Base-by-base conservation (phyloP, 2,113 vertebrate species). In the Puffinus mauretanicus region DNA sequence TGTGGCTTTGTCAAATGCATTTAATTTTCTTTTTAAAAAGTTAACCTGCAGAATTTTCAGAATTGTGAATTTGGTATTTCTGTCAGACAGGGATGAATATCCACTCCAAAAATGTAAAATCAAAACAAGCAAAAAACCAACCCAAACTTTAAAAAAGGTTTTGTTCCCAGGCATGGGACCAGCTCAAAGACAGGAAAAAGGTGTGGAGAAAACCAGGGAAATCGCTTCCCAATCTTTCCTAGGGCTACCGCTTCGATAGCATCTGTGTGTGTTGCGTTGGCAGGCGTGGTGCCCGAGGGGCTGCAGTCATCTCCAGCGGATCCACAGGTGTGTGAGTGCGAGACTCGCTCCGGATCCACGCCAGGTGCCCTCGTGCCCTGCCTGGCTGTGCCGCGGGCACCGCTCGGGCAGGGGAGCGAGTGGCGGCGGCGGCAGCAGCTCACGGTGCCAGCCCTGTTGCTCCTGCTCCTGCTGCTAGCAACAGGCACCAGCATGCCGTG, bases 341-440 rank as follows among this genome's bases (percentile, higher is more conserved):
- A 16, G 36, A 42, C 44, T 69, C 0, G 3, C 58, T 38, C 36
- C 1, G 2, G 62, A 25, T 15, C 26, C 3, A 6, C 0, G 17
- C 77, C 81, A 52, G 44, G 32, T 8, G 0, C 47, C 42, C 71
- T 6, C 0, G 8, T 61, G 49, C 66, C 44, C 8, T 38, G 67
- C 80, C 54, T 4, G 76, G 65, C 87, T 32, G 64, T 7, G 73
- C 72, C 1, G 4, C 1, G 0, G 79, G n/a, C 61, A 27, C 4
- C 0, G 7, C 64, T 49, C 0, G 4, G 51, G 49, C 57, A 18
- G 52, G 47, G 47, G 21, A 88, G 55, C 0, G 3, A n/a, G 51
- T 0, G 2, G 79, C 2, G 1, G 38, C 12, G 13, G 44, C 21
- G 38, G 65, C 38, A 1, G 54, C 34, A 12, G 70, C 52, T n/a